A percentile compares a stretch with the other conserved stretches of the same genome.
Evolutionary conservation across 2,797 vertebrate genomes (phyloP).

Genomic region (Eupleurogrammus muticus): DNA sequence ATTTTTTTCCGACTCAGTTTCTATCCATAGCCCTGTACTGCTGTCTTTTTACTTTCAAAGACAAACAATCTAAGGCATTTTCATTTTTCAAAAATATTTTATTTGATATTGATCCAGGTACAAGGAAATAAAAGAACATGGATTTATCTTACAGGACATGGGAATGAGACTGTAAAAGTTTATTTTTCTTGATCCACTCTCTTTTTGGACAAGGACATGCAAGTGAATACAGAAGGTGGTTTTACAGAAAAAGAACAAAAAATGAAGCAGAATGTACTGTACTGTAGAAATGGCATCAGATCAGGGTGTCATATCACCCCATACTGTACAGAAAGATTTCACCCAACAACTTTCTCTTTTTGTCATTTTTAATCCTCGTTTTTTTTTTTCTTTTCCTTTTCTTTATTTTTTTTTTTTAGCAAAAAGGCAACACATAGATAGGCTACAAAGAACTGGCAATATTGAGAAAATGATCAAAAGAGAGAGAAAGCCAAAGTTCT

Average conservation of each 20-base stretch:
- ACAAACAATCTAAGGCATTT: constrained; percentile 54
- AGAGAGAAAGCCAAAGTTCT: constrained; percentile 74
- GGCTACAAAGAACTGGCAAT: constrained; percentile 86
- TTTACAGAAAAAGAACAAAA: constrained; percentile 65
- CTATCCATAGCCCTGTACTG: neutral
- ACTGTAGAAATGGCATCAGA: constrained; percentile 73
- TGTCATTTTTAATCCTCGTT: constrained; percentile 75
- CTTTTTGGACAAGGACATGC: constrained; percentile 82
- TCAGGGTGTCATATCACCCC: constrained; percentile 51
- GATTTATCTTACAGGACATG: constrained; percentile 82
- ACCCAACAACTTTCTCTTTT: constrained; percentile 78
- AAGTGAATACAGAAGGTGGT: constrained; percentile 79
- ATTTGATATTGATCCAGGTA: constrained; percentile 86
- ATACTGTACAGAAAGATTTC: constrained; percentile 81
- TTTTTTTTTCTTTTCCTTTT: too few relatives aligned
- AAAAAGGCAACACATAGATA: constrained; percentile 85
- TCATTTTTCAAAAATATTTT: constrained; percentile 88
- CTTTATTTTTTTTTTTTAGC: too few relatives aligned
- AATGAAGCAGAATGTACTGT: constrained; percentile 55
- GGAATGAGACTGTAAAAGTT: constrained; percentile 80
- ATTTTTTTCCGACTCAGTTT: neutral
- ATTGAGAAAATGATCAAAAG: constrained; percentile 78
- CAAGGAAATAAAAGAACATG: constrained; percentile 83
- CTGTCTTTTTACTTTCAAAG: neutral
- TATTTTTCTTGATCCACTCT: constrained; percentile 76